These are phyloP conservation scores for Clistopyga incitator DNA, from an alignment of 2,888 invertebrate species.

Conservation along the genomic window DNA sequence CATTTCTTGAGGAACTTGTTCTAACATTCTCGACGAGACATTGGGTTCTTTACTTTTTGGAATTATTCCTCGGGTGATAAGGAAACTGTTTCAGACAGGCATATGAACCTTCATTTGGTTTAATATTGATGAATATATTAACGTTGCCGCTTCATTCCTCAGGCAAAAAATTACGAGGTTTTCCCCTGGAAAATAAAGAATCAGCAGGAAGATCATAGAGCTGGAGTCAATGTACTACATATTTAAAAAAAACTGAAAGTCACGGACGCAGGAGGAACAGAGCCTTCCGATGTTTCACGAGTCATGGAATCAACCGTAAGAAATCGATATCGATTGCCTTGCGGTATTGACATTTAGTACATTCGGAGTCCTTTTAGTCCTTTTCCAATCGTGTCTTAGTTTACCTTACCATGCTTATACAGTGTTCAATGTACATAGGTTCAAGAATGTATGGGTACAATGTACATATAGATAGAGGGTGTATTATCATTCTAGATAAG, in stretches of 20 bases:
- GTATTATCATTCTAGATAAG: constrained; percentile 22
- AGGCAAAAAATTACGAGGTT: too few species aligned
- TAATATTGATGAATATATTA: too few species aligned
- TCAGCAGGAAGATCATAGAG: too few species aligned
- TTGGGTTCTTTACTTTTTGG: not conserved
- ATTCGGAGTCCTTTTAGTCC: constrained; percentile 22
- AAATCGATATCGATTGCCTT: too few species aligned
- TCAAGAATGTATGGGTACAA: too few species aligned
- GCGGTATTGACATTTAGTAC: constrained; percentile 60
- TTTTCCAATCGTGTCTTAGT: constrained; percentile 7
- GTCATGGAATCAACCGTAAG: too few species aligned
- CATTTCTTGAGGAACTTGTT: not conserved
- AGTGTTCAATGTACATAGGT: too few species aligned
- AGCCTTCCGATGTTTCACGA: too few species aligned
- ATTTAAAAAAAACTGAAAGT: constrained; percentile 62
- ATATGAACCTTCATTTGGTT: not conserved
- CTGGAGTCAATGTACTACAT: not conserved
- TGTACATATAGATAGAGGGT: too few species aligned
- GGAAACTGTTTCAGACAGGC: not conserved
- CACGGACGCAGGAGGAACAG: too few species aligned
- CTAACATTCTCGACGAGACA: not conserved
- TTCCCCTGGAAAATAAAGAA: too few species aligned
- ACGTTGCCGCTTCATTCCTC: too few species aligned
- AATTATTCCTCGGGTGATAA: not conserved
- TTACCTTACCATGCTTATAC: constrained; percentile 7